Evolutionary conservation across 1,140 invertebrate species (phyloP).

Genomic region (Nomia melanderi): DNA sequence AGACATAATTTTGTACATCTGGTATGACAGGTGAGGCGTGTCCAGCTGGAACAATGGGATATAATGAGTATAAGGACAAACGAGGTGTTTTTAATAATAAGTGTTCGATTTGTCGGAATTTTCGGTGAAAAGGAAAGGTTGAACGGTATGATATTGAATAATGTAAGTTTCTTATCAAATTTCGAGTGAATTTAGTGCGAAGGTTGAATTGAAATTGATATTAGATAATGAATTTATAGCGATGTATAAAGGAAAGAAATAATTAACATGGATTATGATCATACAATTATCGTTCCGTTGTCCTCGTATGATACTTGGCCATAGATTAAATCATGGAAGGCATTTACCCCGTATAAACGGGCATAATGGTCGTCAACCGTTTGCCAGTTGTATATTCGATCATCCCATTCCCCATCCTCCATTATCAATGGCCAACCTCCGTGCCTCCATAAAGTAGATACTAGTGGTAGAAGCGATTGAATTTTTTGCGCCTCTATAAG

Average conservation of each 20-base stretch:
- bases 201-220: no score
- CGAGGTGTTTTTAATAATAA: no score
- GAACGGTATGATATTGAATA: no score
- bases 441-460: slow-evolving; percentile 50
- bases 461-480: slow-evolving; percentile 48
- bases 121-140: no score
- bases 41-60: slow-evolving; percentile 13
- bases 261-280: background rate
- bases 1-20: background rate
- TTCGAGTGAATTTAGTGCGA: no score
- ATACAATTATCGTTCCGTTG: background rate
- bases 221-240: no score
- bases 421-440: slow-evolving; percentile 69
- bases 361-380: slow-evolving; percentile 62
- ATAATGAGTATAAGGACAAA: background rate
- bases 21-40: slow-evolving; percentile 17
- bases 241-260: background rate
- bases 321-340: slow-evolving; percentile 43
- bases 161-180: no score
- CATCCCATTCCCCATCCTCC: slow-evolving; percentile 60
- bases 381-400: slow-evolving; percentile 56
- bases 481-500: slow-evolving; percentile 43
- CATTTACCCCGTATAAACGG: slow-evolving; percentile 45
- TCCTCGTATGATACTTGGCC: accelerated
- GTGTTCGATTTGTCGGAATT: no score